Evolutionary conservation across 2,888 invertebrate species (phyloP).

Genomic region (Hesperia comma): DNA sequence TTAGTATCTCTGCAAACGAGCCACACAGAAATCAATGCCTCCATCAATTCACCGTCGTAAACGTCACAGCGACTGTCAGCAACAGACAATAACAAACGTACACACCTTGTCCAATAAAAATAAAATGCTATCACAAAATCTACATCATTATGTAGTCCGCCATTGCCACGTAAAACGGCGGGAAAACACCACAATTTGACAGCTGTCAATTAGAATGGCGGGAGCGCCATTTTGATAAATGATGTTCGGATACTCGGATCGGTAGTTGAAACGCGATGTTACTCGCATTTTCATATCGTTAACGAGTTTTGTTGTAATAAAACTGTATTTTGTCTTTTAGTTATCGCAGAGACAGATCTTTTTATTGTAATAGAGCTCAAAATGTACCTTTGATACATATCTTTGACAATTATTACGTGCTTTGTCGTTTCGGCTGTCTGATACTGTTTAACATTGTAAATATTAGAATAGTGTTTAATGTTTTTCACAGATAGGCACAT

Average conservation of each 20-base stretch:
- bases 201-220: constrained; percentile 78
- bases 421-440: background rate
- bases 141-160: constrained; percentile 55
- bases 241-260: constrained; percentile 52
- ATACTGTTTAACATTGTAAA: background rate
- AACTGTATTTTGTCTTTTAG: constrained; percentile 4
- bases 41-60: constrained; percentile 31
- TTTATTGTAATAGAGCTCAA: constrained; percentile 1
- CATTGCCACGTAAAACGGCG: constrained; percentile 65
- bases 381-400: background rate
- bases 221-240: constrained; percentile 60
- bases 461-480: background rate
- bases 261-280: constrained; percentile 38
- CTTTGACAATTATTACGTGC: background rate
- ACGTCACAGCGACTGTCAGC: constrained; percentile 35
- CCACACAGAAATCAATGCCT: constrained; percentile 21
- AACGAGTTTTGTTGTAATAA: constrained; percentile 23
- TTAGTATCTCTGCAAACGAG: no score
- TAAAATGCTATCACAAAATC: constrained; percentile 66
- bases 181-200: constrained; percentile 75
- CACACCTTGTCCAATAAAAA: constrained; percentile 45
- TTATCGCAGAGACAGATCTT: background rate
- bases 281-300: constrained; percentile 45
- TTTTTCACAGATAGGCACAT: background rate
- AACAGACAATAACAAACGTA: constrained; percentile 44